phyloP scores from a whole-genome alignment of 2,888 invertebrate genomes.

The Lathronympha strigana region DNA sequence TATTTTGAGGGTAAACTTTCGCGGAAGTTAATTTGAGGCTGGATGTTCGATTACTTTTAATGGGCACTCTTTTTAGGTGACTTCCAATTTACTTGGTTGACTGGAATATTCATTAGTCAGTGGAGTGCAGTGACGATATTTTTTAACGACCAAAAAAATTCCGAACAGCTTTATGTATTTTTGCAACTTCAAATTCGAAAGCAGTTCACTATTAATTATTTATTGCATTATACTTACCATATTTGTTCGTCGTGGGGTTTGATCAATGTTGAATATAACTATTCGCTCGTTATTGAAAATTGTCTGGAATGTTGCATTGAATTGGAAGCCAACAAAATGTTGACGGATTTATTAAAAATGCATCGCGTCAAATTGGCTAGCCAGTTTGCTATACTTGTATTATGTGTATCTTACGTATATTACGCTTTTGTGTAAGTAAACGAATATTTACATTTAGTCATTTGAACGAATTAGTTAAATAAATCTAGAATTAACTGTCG shows the following conservation, averaged over 20 bases:
- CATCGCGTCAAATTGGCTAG: slow-evolving; percentile 14
- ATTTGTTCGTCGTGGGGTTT: slow-evolving; percentile 17
- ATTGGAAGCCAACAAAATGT: slow-evolving; percentile 17
- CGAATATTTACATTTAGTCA: neutral
- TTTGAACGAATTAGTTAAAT: neutral
- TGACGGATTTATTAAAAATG: slow-evolving; percentile 29
- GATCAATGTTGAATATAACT: slow-evolving; percentile 22
- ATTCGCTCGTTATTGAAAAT: slow-evolving; percentile 33
- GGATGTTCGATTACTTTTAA: slow-evolving; percentile 79
- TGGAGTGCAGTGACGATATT: slow-evolving; percentile 60
- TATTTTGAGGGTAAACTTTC: slow-evolving; percentile 84
- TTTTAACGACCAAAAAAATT: slow-evolving; percentile 57
- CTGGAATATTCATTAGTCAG: slow-evolving; percentile 76
- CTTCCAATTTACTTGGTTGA: slow-evolving; percentile 79
- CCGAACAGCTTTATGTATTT: slow-evolving; percentile 59
- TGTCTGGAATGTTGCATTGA: slow-evolving; percentile 15
- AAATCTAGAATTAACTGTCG: neutral
- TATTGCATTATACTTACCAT: slow-evolving; percentile 18
- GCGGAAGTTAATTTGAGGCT: slow-evolving; percentile 79
- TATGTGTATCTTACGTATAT: neutral
- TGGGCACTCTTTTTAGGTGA: slow-evolving; percentile 80
- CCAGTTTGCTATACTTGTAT: slow-evolving; percentile 3
- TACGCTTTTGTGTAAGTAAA: neutral
- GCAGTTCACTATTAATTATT: slow-evolving; percentile 8
- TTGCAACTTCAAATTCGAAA: slow-evolving; percentile 45